A percentile compares a stretch with the other conserved stretches of the same genome.
These are phyloP conservation scores for Apamea sordens DNA, from an alignment of 2,888 invertebrate species.

Conservation along the genomic window DNA sequence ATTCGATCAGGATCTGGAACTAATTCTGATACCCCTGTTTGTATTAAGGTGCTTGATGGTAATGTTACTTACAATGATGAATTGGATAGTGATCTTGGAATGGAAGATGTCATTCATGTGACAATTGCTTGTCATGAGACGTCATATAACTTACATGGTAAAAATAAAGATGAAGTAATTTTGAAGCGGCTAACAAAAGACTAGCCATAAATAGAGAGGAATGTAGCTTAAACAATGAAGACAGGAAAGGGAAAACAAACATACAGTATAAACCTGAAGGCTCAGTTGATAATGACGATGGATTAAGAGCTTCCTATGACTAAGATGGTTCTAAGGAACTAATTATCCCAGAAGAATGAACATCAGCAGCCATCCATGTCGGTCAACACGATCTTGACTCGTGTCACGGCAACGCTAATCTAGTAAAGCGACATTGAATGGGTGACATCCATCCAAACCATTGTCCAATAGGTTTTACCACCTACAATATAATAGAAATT, in stretches of 20 bases:
- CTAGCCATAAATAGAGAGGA: neutral
- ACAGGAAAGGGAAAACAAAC: neutral
- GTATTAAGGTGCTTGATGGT: conserved; percentile 50
- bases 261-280: neutral
- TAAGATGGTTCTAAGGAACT: conserved; percentile 32
- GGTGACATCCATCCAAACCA: conserved; percentile 2
- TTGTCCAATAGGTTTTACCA: conserved; percentile 16
- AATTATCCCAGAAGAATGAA: conserved; percentile 36
- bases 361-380: conserved; percentile 41
- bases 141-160: neutral
- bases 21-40: conserved; percentile 55
- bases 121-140: conserved; percentile 1
- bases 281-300: neutral
- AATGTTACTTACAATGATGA: conserved; percentile 42
- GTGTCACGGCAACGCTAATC: conserved; percentile 44
- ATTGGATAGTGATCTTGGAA: conserved; percentile 30
- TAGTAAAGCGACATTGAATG: conserved; percentile 33
- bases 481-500: conserved; percentile 14
- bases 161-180: neutral
- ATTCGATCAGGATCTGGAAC: conserved; percentile 66
- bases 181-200: neutral
- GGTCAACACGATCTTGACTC: conserved; percentile 39
- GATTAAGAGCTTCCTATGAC: conserved; percentile 21
- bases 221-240: neutral
- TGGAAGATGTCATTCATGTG: conserved; percentile 24